Conservation (phyloP, 2,113 vertebrate species). For the Leucopsar rothschildi region DNA sequence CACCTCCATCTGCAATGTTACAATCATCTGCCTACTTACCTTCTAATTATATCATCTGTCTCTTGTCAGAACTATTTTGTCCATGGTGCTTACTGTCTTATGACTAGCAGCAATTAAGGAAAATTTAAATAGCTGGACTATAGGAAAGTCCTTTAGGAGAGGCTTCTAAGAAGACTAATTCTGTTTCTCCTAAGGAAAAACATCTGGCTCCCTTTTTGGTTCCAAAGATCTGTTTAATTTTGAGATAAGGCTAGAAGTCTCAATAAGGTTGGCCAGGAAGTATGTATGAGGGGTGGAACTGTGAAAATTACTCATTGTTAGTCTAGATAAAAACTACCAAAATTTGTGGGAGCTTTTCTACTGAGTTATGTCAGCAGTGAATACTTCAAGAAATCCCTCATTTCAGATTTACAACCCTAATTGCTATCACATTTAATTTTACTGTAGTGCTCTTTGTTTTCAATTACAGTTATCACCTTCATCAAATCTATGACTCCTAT, state of each 20-base stretch:
- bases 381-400: background rate
- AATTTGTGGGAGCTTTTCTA: background rate
- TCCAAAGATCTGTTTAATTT: background rate
- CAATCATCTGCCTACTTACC: background rate
- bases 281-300: background rate
- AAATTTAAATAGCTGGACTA: background rate
- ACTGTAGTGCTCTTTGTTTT: background rate
- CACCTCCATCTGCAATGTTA: background rate
- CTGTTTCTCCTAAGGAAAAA: background rate
- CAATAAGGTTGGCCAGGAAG: background rate
- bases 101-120: background rate
- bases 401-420: background rate
- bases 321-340: background rate
- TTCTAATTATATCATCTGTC: background rate
- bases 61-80: background rate
- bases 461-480: background rate
- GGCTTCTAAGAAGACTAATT: background rate
- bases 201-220: background rate
- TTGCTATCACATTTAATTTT: background rate
- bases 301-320: background rate
- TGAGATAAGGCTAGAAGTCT: background rate
- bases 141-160: background rate
- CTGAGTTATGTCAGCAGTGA: background rate
- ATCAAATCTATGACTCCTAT: background rate
- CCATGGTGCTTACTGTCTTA: background rate